Percentiles rank a stretch among this genome's conserved stretches.
phyloP scores from a whole-genome alignment of 2,888 invertebrate species.

The Cataglyphis cursor region DNA sequence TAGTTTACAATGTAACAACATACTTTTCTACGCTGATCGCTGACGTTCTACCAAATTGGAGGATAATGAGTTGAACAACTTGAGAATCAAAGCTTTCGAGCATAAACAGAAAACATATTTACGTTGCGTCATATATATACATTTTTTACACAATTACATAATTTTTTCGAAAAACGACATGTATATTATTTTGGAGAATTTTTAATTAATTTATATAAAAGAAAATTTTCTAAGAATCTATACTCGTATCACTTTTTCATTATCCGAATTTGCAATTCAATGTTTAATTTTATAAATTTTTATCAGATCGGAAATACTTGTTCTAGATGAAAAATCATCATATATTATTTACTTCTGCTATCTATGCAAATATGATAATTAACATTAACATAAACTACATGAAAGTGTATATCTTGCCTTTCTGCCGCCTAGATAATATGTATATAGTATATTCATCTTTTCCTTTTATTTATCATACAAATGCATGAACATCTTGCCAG shows the following conservation, averaged over 20 bases:
- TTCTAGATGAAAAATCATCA: background rate
- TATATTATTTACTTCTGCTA: conserved; percentile 44
- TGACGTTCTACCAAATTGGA: conserved; percentile 84
- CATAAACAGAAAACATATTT: background rate
- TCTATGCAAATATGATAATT: conserved; percentile 39
- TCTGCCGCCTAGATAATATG: conserved; percentile 7
- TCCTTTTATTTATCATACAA: conserved; percentile 25
- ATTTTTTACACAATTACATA: background rate
- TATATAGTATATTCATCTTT: conserved; percentile 6
- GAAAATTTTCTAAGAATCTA: conserved; percentile 4
- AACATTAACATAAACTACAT: conserved; percentile 37
- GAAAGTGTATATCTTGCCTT: conserved; percentile 47
- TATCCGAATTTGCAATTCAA: conserved; percentile 37
- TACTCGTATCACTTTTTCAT: background rate
- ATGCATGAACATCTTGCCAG: conserved; percentile 43
- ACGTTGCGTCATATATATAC: background rate
- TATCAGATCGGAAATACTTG: conserved; percentile 16
- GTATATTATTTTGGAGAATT: conserved; percentile 3
- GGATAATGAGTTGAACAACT: conserved; percentile 82
- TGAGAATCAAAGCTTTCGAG: conserved; percentile 34
- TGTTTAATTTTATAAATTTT: conserved; percentile 10
- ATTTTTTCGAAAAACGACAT: conserved; percentile 6
- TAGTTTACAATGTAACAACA: conserved; percentile 85
- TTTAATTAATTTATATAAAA: conserved; percentile 21
- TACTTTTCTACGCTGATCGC: conserved; percentile 85